Evolutionary conservation across 2,113 vertebrate species (phyloP).

Genomic region (Edolisoma coerulescens): DNA sequence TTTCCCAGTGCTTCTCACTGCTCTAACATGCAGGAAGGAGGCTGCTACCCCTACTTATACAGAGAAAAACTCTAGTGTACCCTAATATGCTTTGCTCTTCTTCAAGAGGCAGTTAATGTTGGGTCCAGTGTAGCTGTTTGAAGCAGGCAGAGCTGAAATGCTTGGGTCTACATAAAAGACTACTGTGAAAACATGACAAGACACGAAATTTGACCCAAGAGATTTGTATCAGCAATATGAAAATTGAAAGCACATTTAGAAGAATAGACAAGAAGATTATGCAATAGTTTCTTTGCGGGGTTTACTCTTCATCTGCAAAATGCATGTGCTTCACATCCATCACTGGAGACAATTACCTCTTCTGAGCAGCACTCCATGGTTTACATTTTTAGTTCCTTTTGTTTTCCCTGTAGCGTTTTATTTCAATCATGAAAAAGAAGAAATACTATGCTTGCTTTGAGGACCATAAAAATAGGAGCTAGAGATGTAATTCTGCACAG

Average conservation of each 20-base stretch:
- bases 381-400: conserved; percentile 21
- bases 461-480: neutral
- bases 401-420: conserved; percentile 1
- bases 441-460: neutral
- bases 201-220: neutral
- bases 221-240: conserved; percentile 12
- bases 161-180: conserved; percentile 31
- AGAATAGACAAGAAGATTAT: neutral
- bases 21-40: neutral
- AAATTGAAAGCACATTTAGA: conserved; percentile 43
- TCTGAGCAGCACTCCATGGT: neutral
- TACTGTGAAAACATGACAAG: conserved; percentile 25
- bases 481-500: neutral
- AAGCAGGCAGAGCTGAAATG: conserved; percentile 7
- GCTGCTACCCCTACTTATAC: neutral
- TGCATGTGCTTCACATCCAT: conserved; percentile 10
- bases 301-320: conserved; percentile 23
- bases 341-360: conserved; percentile 34
- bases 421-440: neutral
- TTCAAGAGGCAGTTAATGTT: neutral
- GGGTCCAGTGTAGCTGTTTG: neutral
- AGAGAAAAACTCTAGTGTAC: neutral
- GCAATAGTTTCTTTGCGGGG: neutral
- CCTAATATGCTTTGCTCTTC: neutral
- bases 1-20: neutral